These are phyloP conservation scores for Isaurus tuberculatus DNA, from an alignment of 92 coral and sea anemone genomes.

Conservation along the genomic window DNA sequence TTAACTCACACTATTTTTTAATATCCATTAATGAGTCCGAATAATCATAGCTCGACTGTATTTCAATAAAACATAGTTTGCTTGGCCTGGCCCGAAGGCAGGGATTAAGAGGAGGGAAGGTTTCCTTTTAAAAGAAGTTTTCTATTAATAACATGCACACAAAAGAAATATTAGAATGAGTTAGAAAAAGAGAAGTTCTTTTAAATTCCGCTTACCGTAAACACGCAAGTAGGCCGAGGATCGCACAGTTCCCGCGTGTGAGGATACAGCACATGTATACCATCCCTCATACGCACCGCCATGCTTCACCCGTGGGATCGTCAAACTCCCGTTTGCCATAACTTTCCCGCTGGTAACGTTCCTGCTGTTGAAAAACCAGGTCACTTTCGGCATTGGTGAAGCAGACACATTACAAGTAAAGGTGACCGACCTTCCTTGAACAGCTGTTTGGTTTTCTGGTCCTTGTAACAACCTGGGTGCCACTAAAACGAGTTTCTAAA, in stretches of 20 bases:
- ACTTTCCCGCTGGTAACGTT: slow-evolving; percentile 54
- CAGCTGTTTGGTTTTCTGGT: slow-evolving; percentile 24
- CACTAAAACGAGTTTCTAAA: background rate
- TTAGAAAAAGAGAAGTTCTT: too few species aligned
- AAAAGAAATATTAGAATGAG: too few species aligned
- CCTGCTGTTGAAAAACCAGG: slow-evolving; percentile 56
- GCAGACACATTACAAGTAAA: slow-evolving; percentile 52
- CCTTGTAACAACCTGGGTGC: background rate
- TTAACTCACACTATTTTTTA: too few species aligned
- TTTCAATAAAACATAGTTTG: too few species aligned
- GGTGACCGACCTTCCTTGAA: slow-evolving; percentile 35
- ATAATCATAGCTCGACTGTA: too few species aligned
- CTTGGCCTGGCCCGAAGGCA: too few species aligned
- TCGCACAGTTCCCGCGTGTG: slow-evolving; percentile 17
- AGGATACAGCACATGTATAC: slow-evolving; percentile 52
- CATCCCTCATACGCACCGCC: slow-evolving; percentile 50
- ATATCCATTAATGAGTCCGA: too few species aligned
- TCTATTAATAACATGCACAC: too few species aligned
- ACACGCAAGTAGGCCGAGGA: slow-evolving; percentile 37
- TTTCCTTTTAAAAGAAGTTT: too few species aligned
- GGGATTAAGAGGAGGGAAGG: too few species aligned
- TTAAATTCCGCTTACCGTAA: slow-evolving; percentile 39
- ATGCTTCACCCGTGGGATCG: slow-evolving; percentile 46
- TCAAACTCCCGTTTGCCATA: slow-evolving; percentile 54
- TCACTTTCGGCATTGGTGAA: slow-evolving; percentile 57